A percentile compares a stretch with the other conserved stretches of the same genome.
Conservation (phyloP, 1,140 invertebrate species). For the Holcopasites calliopsidis region DNA sequence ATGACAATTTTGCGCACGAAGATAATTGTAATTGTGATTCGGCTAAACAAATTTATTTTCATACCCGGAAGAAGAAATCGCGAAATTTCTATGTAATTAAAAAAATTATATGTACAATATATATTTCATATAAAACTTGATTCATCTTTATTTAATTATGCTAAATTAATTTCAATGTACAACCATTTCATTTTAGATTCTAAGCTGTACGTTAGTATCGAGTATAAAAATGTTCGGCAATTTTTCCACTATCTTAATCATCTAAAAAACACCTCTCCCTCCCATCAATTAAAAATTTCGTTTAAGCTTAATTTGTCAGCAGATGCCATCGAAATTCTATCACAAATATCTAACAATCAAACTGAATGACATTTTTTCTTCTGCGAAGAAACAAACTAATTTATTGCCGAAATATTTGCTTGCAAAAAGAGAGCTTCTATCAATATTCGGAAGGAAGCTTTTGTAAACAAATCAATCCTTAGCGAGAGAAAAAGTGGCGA, state of each 20-base stretch:
- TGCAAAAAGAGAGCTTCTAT: too few species aligned
- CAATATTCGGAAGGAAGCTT: too few species aligned
- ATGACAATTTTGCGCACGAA: not conserved
- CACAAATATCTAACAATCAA: too few species aligned
- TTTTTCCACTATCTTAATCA: not conserved
- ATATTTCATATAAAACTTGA: not conserved
- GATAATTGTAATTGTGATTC: not conserved
- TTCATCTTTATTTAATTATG: not conserved
- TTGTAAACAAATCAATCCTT: too few species aligned
- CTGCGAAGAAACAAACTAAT: too few species aligned
- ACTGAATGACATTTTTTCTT: too few species aligned
- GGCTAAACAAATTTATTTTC: not conserved
- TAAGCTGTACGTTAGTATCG: not conserved
- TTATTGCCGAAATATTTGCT: too few species aligned
- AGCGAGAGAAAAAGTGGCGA: not conserved
- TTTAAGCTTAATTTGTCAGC: not conserved
- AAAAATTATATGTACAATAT: not conserved
- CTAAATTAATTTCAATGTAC: not conserved
- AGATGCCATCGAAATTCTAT: not conserved
- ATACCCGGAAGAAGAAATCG: not conserved
- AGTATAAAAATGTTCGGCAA: constrained; percentile 9
- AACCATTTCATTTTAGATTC: not conserved
- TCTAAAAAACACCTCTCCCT: not conserved
- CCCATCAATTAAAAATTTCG: not conserved
- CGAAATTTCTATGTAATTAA: not conserved